phyloP scores from a whole-genome alignment of 2,113 vertebrate genomes.

The Riparia riparia region DNA sequence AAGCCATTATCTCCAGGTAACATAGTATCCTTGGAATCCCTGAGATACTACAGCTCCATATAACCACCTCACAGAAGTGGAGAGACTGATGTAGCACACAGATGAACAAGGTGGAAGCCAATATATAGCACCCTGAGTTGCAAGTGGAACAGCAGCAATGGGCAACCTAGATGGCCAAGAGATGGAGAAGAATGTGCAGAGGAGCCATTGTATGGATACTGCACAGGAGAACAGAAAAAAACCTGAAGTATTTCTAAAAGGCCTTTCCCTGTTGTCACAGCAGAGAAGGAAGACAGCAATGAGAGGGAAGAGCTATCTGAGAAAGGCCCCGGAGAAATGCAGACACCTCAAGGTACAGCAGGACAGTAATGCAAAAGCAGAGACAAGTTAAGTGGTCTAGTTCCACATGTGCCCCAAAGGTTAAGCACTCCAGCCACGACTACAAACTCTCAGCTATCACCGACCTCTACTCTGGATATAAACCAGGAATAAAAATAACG shows the following conservation, averaged over 20 bases:
- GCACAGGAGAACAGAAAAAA: background rate
- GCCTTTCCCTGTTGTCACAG: background rate
- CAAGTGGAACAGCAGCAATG: background rate
- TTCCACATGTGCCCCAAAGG: background rate
- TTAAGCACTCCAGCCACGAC: background rate
- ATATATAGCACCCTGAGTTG: constrained; percentile 35
- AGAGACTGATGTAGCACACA: background rate
- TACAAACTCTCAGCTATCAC: background rate
- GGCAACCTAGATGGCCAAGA: background rate
- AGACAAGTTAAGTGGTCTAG: background rate
- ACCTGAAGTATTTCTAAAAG: background rate
- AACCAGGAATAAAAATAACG: background rate
- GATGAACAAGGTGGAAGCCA: background rate
- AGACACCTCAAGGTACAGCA: background rate
- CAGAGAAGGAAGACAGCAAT: background rate
- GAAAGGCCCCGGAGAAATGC: background rate
- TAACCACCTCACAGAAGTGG: background rate
- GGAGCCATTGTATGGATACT: background rate
- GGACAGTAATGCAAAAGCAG: background rate
- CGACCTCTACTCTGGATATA: background rate
- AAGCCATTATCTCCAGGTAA: constrained; percentile 21
- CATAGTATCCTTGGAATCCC: background rate
- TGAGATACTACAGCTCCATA: constrained; percentile 39
- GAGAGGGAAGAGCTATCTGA: background rate
- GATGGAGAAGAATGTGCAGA: background rate